phyloP scores from a whole-genome alignment of 2,113 vertebrate species.

The Heliornis fulica region DNA sequence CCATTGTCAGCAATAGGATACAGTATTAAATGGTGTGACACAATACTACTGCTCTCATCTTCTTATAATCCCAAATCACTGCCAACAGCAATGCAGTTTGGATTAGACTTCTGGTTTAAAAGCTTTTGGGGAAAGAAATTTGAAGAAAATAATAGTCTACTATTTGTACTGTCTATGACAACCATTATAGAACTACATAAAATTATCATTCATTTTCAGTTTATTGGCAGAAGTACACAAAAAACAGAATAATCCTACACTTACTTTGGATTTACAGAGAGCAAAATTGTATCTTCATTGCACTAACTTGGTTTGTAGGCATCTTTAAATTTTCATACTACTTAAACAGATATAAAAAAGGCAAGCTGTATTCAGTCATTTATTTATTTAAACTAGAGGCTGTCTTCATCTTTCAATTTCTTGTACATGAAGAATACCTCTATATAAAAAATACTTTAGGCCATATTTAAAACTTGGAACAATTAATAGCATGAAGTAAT shows the following conservation, averaged over 20 bases:
- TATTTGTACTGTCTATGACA: neutral
- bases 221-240: constrained; percentile 13
- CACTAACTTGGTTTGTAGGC: neutral
- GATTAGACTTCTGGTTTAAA: neutral
- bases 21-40: neutral
- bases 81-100: neutral
- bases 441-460: neutral
- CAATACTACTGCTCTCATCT: neutral
- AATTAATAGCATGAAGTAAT: neutral
- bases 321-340: neutral
- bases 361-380: neutral
- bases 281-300: neutral
- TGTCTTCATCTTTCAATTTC: neutral
- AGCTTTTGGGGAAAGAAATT: neutral
- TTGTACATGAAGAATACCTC: neutral
- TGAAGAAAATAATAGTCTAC: neutral
- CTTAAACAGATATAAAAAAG: neutral
- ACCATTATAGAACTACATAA: neutral
- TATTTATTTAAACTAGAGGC: neutral
- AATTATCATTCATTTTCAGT: constrained; percentile 15
- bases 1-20: neutral
- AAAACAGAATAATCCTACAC: neutral
- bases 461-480: neutral
- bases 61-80: neutral
- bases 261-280: neutral